Evolutionary conservation across 2,113 vertebrate species (phyloP).

Genomic region (Litocranius walleri): DNA sequence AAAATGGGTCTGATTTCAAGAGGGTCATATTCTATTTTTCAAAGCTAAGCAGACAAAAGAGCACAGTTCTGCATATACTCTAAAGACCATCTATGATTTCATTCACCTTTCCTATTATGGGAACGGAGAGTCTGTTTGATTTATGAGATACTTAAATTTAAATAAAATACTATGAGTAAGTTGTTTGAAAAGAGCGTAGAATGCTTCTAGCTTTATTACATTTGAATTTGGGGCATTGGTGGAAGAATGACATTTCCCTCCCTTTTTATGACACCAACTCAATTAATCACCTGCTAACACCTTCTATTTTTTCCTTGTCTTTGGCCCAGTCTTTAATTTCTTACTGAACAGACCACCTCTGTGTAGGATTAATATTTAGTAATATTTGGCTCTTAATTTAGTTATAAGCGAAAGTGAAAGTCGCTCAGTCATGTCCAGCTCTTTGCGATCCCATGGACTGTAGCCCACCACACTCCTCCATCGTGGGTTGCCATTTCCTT

Average conservation of each 20-base stretch:
- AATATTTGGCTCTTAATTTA: not conserved
- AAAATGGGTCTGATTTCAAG: not conserved
- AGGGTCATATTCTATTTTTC: not conserved
- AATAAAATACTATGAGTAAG: slow-evolving; percentile 15
- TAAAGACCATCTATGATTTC: not conserved
- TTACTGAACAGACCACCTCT: not conserved
- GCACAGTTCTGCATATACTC: not conserved
- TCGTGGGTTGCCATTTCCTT: too few relatives aligned
- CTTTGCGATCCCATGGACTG: too few relatives aligned
- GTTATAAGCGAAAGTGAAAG: not conserved
- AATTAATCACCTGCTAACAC: not conserved
- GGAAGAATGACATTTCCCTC: not conserved
- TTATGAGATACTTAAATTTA: slow-evolving; percentile 34
- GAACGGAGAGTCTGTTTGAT: not conserved
- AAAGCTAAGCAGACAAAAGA: not conserved
- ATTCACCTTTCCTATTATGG: not conserved
- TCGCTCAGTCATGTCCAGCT: too few relatives aligned
- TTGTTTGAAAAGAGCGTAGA: not conserved
- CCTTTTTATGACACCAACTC: not conserved
- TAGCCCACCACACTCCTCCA: too few relatives aligned
- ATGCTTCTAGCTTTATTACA: not conserved
- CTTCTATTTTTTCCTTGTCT: slow-evolving; percentile 15
- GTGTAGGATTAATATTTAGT: not conserved
- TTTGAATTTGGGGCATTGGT: not conserved
- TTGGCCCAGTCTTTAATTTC: not conserved